Evolutionary conservation across 2,113 vertebrate species (phyloP).

Genomic region (Panthera uncia): DNA sequence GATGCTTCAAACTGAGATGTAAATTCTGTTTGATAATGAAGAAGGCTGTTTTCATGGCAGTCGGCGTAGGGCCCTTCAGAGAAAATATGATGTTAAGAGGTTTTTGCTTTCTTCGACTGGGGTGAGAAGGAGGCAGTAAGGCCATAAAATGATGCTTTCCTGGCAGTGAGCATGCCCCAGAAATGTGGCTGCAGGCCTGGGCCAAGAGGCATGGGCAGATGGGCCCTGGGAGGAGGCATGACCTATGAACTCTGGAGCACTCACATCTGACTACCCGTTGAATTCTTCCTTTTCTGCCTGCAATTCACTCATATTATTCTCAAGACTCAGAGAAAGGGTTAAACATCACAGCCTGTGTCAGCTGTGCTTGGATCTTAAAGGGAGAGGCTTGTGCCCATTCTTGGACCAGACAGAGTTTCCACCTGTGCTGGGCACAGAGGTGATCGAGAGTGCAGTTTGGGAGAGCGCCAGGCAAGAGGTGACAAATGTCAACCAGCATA

Average conservation of each 20-base stretch:
- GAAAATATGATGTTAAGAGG: neutral
- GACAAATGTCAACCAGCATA: neutral
- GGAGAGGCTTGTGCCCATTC: neutral
- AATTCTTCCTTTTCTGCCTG: neutral
- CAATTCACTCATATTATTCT: neutral
- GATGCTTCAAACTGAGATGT: neutral
- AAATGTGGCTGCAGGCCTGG: neutral
- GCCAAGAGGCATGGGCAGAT: neutral
- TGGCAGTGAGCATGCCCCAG: neutral
- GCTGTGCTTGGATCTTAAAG: neutral
- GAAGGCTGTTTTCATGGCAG: neutral
- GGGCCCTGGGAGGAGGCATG: neutral
- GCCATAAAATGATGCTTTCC: neutral
- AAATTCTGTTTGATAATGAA: neutral
- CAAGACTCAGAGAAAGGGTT: neutral
- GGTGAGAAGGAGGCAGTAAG: neutral
- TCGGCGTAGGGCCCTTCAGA: neutral
- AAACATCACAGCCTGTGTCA: neutral
- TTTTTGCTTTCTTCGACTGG: neutral
- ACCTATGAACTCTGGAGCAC: neutral
- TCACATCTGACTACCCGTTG: neutral
- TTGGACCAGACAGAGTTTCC: neutral
- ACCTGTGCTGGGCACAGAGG: neutral
- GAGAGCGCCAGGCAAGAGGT: neutral
- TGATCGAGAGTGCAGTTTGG: neutral